phyloP scores from a whole-genome alignment of 1,140 invertebrate genomes.

The Rhizoglyphus robini region DNA sequence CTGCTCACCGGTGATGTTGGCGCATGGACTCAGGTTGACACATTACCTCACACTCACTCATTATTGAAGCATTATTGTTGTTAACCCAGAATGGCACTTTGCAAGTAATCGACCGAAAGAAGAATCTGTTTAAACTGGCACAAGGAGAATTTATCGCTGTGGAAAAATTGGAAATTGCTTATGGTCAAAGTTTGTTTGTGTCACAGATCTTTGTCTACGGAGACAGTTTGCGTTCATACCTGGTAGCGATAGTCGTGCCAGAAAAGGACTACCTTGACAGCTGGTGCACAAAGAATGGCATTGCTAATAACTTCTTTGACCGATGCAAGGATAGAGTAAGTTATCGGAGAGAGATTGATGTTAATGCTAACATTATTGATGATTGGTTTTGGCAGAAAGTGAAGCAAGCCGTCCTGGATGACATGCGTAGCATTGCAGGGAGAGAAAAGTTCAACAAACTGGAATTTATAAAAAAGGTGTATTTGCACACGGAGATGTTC shows the following conservation, averaged over 20 bases:
- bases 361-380: conserved; percentile 2
- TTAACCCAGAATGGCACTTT: conserved; percentile 70
- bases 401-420: not conserved
- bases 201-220: conserved; percentile 94
- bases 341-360: not conserved
- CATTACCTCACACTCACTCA: not conserved
- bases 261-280: conserved; percentile 81
- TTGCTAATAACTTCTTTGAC: conserved; percentile 70
- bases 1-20: conserved; percentile 90
- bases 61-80: conserved; percentile 20
- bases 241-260: conserved; percentile 85
- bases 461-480: not conserved
- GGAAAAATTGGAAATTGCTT: conserved; percentile 97
- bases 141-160: conserved; percentile 98
- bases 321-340: conserved; percentile 57
- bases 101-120: conserved; percentile 90
- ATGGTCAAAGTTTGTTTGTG: conserved; percentile 76
- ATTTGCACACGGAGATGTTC: not conserved
- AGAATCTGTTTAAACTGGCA: conserved; percentile 92
- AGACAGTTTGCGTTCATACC: conserved; percentile 88
- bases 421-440: not conserved
- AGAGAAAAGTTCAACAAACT: not conserved
- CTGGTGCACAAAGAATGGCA: conserved; percentile 68
- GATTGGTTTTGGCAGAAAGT: not conserved
- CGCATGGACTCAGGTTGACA: conserved; percentile 47